phyloP scores from a whole-genome alignment of 2,113 vertebrate genomes.

The Loxodonta africana region DNA sequence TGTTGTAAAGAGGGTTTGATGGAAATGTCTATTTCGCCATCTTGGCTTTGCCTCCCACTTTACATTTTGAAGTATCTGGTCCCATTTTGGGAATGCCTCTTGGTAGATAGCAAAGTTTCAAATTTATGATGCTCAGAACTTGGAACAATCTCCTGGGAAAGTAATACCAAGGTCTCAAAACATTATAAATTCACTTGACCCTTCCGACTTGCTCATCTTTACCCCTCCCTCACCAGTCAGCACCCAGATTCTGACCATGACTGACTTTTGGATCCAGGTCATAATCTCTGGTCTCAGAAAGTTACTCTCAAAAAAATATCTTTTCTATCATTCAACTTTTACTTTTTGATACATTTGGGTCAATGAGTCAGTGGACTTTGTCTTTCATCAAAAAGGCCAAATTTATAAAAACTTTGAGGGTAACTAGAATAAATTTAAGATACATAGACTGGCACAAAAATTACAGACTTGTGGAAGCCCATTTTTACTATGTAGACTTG shows the following conservation, averaged over 20 bases:
- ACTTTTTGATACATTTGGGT: constrained; percentile 36
- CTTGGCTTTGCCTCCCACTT: background rate
- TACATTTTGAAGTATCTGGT: background rate
- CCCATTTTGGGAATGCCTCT: background rate
- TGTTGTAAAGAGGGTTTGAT: too few relatives aligned
- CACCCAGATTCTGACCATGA: background rate
- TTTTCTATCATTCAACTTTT: background rate
- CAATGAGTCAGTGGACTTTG: background rate
- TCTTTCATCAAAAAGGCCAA: constrained; percentile 29
- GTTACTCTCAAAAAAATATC: background rate
- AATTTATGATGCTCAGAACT: background rate
- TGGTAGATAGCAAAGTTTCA: background rate
- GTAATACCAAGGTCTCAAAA: background rate
- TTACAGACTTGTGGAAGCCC: background rate
- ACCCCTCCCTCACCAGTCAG: background rate
- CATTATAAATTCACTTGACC: background rate
- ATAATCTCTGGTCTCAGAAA: background rate
- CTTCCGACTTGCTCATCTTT: background rate
- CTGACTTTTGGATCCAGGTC: background rate
- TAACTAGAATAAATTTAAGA: constrained; percentile 55
- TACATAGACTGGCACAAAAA: constrained; percentile 21
- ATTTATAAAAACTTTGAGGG: constrained; percentile 27
- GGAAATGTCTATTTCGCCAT: too few relatives aligned
- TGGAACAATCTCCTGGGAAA: background rate
- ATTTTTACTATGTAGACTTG: background rate